Percentiles rank a stretch among this genome's conserved stretches.
Evolutionary conservation across 2,888 invertebrate genomes (phyloP).

Genomic region (Heliothis peltigera): DNA sequence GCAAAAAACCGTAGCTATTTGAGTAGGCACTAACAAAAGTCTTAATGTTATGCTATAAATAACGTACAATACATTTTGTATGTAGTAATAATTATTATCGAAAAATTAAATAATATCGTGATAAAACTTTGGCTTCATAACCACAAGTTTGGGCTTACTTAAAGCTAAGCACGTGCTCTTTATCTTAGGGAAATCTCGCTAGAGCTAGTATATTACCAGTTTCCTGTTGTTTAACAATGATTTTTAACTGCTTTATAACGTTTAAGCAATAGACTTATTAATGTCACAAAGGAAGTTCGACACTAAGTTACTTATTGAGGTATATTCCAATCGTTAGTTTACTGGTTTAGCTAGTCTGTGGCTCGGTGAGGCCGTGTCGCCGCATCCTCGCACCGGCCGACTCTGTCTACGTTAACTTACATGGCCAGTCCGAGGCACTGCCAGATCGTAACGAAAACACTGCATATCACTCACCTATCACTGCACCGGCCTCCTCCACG

Average conservation of each 20-base stretch:
- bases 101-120: background rate
- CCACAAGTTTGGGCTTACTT: background rate
- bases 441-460: slow-evolving; percentile 59
- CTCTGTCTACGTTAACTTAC: slow-evolving; percentile 47
- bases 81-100: too few relatives aligned
- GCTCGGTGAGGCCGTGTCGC: slow-evolving; percentile 43
- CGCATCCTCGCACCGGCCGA: slow-evolving; percentile 55
- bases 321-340: slow-evolving; percentile 30
- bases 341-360: slow-evolving; percentile 59
- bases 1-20: background rate
- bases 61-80: too few relatives aligned
- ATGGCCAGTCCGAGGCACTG: slow-evolving; percentile 58
- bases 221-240: background rate
- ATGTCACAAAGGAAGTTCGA: slow-evolving; percentile 21
- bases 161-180: slow-evolving; percentile 1
- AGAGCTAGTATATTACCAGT: background rate
- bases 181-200: background rate
- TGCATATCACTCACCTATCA: slow-evolving; percentile 76
- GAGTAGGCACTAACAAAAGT: background rate
- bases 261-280: slow-evolving; percentile 2
- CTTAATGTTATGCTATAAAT: too few relatives aligned
- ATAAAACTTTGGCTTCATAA: background rate
- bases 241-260: slow-evolving; percentile 8
- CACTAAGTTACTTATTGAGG: slow-evolving; percentile 27
- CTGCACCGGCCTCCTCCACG: slow-evolving; percentile 70